Base-by-base conservation (phyloP, 2,113 vertebrate genomes). In the Oenanthe melanoleuca region DNA sequence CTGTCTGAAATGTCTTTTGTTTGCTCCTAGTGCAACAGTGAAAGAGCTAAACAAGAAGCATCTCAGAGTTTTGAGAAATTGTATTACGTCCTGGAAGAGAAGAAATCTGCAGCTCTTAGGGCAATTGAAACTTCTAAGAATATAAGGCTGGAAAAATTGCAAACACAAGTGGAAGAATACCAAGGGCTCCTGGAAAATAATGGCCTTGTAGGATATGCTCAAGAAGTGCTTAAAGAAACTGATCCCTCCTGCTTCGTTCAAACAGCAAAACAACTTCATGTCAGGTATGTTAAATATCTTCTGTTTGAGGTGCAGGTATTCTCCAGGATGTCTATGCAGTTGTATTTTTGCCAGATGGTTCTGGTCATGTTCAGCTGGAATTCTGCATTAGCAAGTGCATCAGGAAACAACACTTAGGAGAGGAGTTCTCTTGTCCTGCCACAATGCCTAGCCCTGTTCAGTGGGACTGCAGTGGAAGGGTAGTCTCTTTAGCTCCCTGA, bases 191-290 rank as follows among this genome's bases (percentile, higher is more conserved):
- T 99, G 94, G 99, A 99, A 98, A 99, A 99, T 97, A 99, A 96
- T 16, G 99, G 99, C 10, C 98, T 99, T 4, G 99, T 99, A 71
- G 99, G 99, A 67, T 99, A 99, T 12, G 99, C 99, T 31, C 99
- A 99, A 93, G 99, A 99, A 96, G 99, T 99, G 40, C 98, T 99
- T 80, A 99, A 99, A 86, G 99, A 99, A 97, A 99, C 99, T 0
- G 99, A 99, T 71, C 99, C 99, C 45, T 99, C 99, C 57, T 99
- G 99, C 96, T 99, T 99, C 44, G 99, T 99, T 38, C 99, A 99
- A 98, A 99, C 99, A 9, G 99, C 99, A 31, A 99, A 99, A 91
- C 99, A 99, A 57, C 99, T 99, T 40, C 99, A 99, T 77, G 86
- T 97, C 94, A 99, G 99, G 99, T 99, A 98, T 61, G 69, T 93